Percentiles rank a stretch among this genome's conserved stretches.
These are phyloP conservation scores for Rhyacophila brunnea DNA, from an alignment of 1,140 invertebrate species.

Conservation along the genomic window DNA sequence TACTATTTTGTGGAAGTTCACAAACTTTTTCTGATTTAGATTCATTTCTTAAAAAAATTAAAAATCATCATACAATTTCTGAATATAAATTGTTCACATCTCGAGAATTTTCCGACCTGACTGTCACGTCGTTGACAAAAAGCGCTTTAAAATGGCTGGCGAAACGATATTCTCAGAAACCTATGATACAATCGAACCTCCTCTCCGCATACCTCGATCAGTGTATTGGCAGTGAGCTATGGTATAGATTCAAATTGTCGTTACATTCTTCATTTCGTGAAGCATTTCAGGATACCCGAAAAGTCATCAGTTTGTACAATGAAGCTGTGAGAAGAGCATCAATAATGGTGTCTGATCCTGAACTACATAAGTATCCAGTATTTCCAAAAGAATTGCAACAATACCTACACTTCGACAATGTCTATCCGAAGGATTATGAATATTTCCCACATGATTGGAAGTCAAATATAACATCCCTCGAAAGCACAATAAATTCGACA, in stretches of 20 bases:
- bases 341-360: constrained; percentile 59
- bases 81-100: constrained; percentile 44
- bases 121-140: constrained; percentile 46
- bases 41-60: constrained; percentile 16
- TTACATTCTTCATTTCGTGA: constrained; percentile 49
- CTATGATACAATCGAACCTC: constrained; percentile 60
- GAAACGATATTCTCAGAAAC: constrained; percentile 52
- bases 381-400: constrained; percentile 49
- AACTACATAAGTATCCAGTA: constrained; percentile 46
- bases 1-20: constrained; percentile 37
- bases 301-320: constrained; percentile 64
- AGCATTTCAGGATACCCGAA: constrained; percentile 56
- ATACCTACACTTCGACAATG: constrained; percentile 41
- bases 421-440: constrained; percentile 52
- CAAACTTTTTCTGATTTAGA: constrained; percentile 26
- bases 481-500: constrained; percentile 41
- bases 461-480: constrained; percentile 42
- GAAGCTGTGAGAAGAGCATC: constrained; percentile 60
- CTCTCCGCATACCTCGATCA: constrained; percentile 56
- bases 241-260: constrained; percentile 57
- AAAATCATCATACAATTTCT: constrained; percentile 42
- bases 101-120: constrained; percentile 39
- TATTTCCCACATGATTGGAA: constrained; percentile 46
- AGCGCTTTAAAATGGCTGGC: constrained; percentile 59
- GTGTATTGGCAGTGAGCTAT: constrained; percentile 65